Evolutionary conservation across 2,797 vertebrate species (phyloP).

Genomic region (Danio choprae): DNA sequence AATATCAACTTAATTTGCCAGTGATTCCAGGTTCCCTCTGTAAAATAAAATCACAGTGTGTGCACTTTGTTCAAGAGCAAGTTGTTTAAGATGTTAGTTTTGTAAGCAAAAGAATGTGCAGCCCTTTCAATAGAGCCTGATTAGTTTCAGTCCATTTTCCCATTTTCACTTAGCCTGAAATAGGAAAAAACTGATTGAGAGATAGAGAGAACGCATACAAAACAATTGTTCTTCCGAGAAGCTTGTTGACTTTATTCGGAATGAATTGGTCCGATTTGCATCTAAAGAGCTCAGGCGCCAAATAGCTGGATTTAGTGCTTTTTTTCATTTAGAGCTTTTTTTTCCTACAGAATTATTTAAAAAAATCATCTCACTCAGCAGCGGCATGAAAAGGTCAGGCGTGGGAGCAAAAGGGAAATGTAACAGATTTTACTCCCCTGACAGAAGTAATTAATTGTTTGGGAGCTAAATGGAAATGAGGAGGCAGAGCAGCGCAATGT

Average conservation of each 20-base stretch:
- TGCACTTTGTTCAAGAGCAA: not conserved
- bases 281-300: conserved; percentile 41
- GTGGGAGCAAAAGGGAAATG: conserved; percentile 39
- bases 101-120: conserved; percentile 15
- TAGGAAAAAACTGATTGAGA: not conserved
- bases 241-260: conserved; percentile 19
- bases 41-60: conserved; percentile 4
- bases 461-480: conserved; percentile 48
- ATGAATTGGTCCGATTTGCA: conserved; percentile 45
- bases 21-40: not conserved
- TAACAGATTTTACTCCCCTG: conserved; percentile 46
- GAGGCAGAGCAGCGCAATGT: not conserved
- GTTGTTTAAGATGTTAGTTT: conserved; percentile 34
- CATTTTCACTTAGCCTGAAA: not conserved
- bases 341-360: conserved; percentile 4
- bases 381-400: conserved; percentile 55
- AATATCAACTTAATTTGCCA: not conserved
- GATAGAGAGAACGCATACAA: conserved; percentile 26
- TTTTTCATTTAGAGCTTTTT: conserved; percentile 40
- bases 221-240: conserved; percentile 33
- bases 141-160: conserved; percentile 19
- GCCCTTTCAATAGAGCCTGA: not conserved
- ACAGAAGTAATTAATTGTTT: conserved; percentile 55
- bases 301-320: conserved; percentile 41
- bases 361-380: not conserved